Evolutionary conservation across 2,888 invertebrate genomes (phyloP), one percentile per base, ranked within the genome.

Genomic region (Phortica magna): DNA sequence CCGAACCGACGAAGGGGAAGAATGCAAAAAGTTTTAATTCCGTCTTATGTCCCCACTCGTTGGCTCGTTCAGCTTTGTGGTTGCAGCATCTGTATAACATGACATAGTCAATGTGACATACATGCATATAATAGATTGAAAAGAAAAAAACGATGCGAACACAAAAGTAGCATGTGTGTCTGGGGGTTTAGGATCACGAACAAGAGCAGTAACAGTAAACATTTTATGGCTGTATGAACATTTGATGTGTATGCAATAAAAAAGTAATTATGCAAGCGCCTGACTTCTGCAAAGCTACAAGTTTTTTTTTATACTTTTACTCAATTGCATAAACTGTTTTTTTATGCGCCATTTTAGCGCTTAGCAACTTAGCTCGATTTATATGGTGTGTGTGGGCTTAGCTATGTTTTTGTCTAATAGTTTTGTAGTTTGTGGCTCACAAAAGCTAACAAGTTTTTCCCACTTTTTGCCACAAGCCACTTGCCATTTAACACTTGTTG

Each of bases 61-160:
- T 31, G 31, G 1, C 31, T 31, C 1, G 31, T 31, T 31, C 31
- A 31, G 31, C 5, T 31, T 4, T 31, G 31, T 4, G 5, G 31
- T 4, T 31, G 31, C 31, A 31, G 31, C 31, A 31, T 31, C 41
- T 72, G 19, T 57, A 5, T 7, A 31, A 72, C n/a, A 17, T 73
- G 41, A 57, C 59, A 61, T 73, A 41, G 59, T n/a, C 73, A 73
- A 57, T 59, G 59, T 73, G 59, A 73, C 73, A 73, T 59, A 41
- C 59, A 59, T n/a, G n/a, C n/a, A 73, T 41, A 57, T 7, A 57
- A 59, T 55, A 19, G 10, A 41, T 41, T 41, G 9, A 39, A 57
- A n/a, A n/a, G 5, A n/a, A 55, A 55, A 55, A 7, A n/a, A 0
- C 55, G 55, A 6, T 55, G 12, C 9, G 14, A 55, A 14, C 17